Conservation (phyloP, 2,113 vertebrate genomes). For the Ardeotis arabs region DNA sequence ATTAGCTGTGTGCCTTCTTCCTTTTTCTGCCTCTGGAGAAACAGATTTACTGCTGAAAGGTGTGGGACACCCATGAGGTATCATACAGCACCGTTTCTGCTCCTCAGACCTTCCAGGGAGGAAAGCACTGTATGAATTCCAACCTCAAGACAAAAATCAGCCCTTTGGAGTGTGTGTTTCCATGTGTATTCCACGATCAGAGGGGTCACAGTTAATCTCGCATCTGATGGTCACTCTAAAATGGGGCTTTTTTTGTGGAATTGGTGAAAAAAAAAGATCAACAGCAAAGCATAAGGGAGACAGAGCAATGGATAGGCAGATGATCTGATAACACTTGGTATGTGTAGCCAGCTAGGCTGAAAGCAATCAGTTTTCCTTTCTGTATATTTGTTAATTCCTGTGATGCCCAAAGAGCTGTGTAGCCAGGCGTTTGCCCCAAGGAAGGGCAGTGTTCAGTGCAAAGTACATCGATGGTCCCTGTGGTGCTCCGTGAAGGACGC, state of each 20-base stretch:
- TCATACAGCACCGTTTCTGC: rapidly evolving
- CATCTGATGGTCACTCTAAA: not conserved
- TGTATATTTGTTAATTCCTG: not conserved
- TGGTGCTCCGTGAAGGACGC: not conserved
- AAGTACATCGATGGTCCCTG: rapidly evolving
- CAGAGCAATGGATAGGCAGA: not conserved
- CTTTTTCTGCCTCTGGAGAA: not conserved
- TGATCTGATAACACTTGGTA: not conserved
- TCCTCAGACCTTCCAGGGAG: not conserved
- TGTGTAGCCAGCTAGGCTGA: not conserved
- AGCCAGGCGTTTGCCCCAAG: not conserved
- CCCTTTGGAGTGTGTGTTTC: not conserved
- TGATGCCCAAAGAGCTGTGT: not conserved
- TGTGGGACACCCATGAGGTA: not conserved
- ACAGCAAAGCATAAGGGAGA: not conserved
- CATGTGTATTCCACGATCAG: not conserved
- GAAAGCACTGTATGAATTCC: not conserved
- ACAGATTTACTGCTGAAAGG: not conserved
- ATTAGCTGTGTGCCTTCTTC: not conserved
- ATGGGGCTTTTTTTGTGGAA: rapidly evolving
- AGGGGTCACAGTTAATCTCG: not conserved
- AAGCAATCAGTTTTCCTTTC: not conserved
- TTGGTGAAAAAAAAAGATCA: not conserved
- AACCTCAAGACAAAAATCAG: not conserved
- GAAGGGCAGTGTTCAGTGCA: not conserved